Percentiles rank a stretch among this genome's conserved stretches.
These are phyloP conservation scores for Rhinella marina DNA, from an alignment of 2,797 vertebrate genomes.

Conservation along the genomic window DNA sequence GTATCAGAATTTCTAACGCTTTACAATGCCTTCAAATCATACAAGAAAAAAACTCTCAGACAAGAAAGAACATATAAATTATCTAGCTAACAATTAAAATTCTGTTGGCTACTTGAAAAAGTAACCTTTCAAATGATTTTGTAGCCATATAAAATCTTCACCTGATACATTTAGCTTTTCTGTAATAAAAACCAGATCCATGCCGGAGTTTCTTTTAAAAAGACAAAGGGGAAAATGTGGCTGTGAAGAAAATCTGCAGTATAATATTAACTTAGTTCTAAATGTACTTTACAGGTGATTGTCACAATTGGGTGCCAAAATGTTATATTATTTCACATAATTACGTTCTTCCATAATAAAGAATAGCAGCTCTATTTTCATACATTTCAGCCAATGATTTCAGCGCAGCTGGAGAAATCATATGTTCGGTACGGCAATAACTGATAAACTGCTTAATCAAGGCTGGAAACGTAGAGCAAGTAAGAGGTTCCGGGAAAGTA, in stretches of 20 bases:
- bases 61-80: not conserved
- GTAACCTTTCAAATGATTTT: not conserved
- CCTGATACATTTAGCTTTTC: not conserved
- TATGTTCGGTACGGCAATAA: conserved; percentile 57
- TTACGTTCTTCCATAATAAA: conserved; percentile 49
- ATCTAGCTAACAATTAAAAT: not conserved
- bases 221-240: conserved; percentile 30
- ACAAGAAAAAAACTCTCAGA: not conserved
- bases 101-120: not conserved
- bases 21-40: not conserved
- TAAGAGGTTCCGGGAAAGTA: conserved; percentile 16
- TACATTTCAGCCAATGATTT: conserved; percentile 56
- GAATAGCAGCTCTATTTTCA: conserved; percentile 51
- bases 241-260: not conserved
- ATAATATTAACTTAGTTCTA: conserved; percentile 48
- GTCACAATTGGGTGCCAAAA: conserved; percentile 55
- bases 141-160: not conserved
- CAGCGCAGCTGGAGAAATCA: conserved; percentile 50
- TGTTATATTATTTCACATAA: conserved; percentile 51
- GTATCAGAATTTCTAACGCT: not conserved
- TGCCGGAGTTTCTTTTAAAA: conserved; percentile 33
- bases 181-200: not conserved
- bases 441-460: conserved; percentile 59
- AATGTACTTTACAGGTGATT: conserved; percentile 56
- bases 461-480: conserved; percentile 36